Base-by-base conservation (phyloP, 2,797 vertebrate genomes). In the Crax fasciolata region DNA sequence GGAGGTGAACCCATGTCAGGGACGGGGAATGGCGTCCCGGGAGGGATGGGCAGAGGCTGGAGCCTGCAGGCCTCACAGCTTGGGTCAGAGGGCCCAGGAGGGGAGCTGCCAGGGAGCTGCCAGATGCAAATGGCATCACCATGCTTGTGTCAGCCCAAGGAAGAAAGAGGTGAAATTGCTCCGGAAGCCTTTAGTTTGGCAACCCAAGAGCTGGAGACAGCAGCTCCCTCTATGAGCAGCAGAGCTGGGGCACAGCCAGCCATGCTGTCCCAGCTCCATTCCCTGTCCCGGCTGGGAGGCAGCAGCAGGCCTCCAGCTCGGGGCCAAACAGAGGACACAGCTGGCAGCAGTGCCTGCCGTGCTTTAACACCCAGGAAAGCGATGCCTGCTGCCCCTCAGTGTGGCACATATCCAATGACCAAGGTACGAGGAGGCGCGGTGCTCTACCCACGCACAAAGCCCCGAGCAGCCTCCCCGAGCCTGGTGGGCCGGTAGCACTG, bases 401-500 rank as follows among this genome's bases (percentile, higher is more conserved):
- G 11, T 72, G 58, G 67, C 35, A 3, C 10, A 18, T 62, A 17
- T 1, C 39, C 51, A 62, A 91, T 66, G 18, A 62, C 43, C 30
- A n/a, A 59, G 87, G 7, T 59, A 13, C 57, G 17, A 8, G 57
- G 46, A 87, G 84, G 46, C 24, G 7, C 2, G 0, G 43, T 78
- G 73, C 44, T 84, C 89, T 94, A 86, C 94, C 89, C 91, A 58
- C 76, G 78, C 71, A 87, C 24, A 41, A 89, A 92, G 80, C 32
- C 74, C 71, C 49, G 67, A 93, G 63, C 52, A 90, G 72, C 63
- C 66, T 59, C 93, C 76, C 91, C 2, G 38, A 71, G 87, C 48
- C 86, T 84, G 91, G 93, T 92, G 90, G 89, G 68, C 66, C 92
- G 87, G 89, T 96, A 90, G 85, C 85, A 57, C 75, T 92, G 85